Percentiles rank a stretch among this genome's conserved stretches.
Evolutionary conservation across 2,888 invertebrate species (phyloP).

Genomic region (Meandrusa payeni): DNA sequence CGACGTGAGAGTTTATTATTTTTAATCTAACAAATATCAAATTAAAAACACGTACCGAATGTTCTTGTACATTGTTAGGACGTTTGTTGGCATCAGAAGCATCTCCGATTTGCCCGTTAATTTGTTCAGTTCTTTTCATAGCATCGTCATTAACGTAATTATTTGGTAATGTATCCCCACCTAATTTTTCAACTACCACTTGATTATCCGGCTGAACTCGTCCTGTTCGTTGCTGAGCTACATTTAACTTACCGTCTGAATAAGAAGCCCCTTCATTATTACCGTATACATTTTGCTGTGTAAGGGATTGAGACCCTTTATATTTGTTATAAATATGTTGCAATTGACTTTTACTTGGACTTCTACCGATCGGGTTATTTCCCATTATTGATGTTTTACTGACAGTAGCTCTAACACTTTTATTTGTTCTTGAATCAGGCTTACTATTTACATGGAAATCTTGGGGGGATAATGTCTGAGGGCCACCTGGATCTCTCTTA

Average conservation of each 20-base stretch:
- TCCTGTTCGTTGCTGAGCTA: conserved; percentile 29
- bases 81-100: conserved; percentile 40
- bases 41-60: conserved; percentile 5
- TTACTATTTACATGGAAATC: conserved; percentile 31
- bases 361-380: conserved; percentile 41
- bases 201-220: conserved; percentile 31
- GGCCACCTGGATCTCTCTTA: conserved; percentile 39
- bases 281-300: conserved; percentile 50
- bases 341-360: conserved; percentile 57
- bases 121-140: conserved; percentile 33
- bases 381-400: conserved; percentile 65
- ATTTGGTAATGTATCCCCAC: conserved; percentile 53
- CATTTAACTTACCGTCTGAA: conserved; percentile 54
- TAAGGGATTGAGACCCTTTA: conserved; percentile 63
- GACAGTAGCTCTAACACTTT: conserved; percentile 56
- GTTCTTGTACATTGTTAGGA: conserved; percentile 4
- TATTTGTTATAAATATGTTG: conserved; percentile 66
- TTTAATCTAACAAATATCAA: conserved; percentile 35
- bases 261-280: conserved; percentile 38
- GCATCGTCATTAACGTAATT: conserved; percentile 34
- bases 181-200: conserved; percentile 52
- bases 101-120: conserved; percentile 47
- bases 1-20: no score
- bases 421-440: conserved; percentile 36
- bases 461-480: conserved; percentile 62